A percentile compares a stretch with the other conserved stretches of the same genome.
These are phyloP conservation scores for Heliornis fulica DNA, from an alignment of 2,113 vertebrate genomes.

Conservation along the genomic window DNA sequence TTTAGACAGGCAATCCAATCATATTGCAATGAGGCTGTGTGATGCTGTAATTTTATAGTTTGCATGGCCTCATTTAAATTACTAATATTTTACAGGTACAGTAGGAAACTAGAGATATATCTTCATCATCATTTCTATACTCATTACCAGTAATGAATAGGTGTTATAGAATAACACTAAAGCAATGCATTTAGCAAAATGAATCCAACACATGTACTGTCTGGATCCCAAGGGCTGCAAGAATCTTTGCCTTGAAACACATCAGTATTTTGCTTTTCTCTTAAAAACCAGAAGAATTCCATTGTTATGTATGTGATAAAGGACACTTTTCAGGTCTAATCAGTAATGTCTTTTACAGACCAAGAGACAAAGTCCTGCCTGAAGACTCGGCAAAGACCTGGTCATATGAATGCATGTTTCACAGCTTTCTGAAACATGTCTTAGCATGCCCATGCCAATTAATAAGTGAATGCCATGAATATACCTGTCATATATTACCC, in stretches of 20 bases:
- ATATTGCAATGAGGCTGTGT: not conserved
- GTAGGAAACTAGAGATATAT: not conserved
- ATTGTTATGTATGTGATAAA: not conserved
- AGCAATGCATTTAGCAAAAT: not conserved
- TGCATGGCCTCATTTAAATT: slow-evolving; percentile 15
- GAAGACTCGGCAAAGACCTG: not conserved
- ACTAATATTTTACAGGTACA: slow-evolving; percentile 27
- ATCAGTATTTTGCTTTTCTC: not conserved
- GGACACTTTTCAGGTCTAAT: not conserved
- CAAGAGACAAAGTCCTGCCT: not conserved
- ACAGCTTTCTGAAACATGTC: not conserved
- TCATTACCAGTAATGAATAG: slow-evolving; percentile 41
- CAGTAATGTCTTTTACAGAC: not conserved
- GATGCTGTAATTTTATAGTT: not conserved
- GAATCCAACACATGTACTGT: not conserved
- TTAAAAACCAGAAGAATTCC: not conserved
- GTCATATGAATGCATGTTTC: not conserved
- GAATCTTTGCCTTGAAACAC: not conserved
- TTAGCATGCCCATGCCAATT: not conserved
- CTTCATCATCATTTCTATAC: not conserved
- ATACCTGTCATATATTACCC: not conserved
- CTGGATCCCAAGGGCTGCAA: not conserved
- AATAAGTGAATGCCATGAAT: accelerated
- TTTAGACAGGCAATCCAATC: slow-evolving; percentile 11
- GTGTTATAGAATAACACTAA: slow-evolving; percentile 8